phyloP scores from a whole-genome alignment of 1,140 invertebrate species.

The Melipona quadrifasciata region DNA sequence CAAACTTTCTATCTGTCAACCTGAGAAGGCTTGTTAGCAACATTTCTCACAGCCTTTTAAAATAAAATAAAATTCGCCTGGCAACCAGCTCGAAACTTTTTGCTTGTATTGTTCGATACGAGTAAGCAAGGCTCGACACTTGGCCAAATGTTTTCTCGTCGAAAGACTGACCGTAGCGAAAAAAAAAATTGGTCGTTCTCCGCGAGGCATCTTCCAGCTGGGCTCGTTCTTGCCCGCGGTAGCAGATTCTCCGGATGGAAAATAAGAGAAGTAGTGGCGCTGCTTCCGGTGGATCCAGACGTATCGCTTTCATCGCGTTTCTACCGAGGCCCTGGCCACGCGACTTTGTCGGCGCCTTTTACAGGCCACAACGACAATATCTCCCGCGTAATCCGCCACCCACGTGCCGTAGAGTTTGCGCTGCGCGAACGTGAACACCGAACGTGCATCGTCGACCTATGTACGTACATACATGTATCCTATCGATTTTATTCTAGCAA shows the following conservation, averaged over 20 bases:
- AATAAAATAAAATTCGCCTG: not conserved
- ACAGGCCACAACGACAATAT: slow-evolving; percentile 52
- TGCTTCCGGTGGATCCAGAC: slow-evolving; percentile 27
- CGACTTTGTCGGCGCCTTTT: slow-evolving; percentile 67
- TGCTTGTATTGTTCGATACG: not conserved
- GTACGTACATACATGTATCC: not conserved
- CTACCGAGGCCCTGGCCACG: slow-evolving; percentile 34
- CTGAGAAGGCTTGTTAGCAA: too few relatives aligned
- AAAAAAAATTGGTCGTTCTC: not conserved
- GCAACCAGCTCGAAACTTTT: not conserved
- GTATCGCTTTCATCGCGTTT: slow-evolving; percentile 49
- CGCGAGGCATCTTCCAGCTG: not conserved
- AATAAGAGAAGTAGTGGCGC: slow-evolving; percentile 3
- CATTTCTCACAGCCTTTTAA: too few relatives aligned
- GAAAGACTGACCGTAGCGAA: not conserved
- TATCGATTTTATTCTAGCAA: not conserved
- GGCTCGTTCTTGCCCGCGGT: not conserved
- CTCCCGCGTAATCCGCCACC: slow-evolving; percentile 57
- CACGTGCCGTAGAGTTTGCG: slow-evolving; percentile 35
- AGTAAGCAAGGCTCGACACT: not conserved
- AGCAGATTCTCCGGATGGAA: not conserved
- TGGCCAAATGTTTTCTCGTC: not conserved
- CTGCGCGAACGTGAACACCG: slow-evolving; percentile 20
- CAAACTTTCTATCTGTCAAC: not conserved
- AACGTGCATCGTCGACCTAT: not conserved